Base-by-base conservation (phyloP, 2,113 vertebrate genomes). In the Dryoscopus gambensis region DNA sequence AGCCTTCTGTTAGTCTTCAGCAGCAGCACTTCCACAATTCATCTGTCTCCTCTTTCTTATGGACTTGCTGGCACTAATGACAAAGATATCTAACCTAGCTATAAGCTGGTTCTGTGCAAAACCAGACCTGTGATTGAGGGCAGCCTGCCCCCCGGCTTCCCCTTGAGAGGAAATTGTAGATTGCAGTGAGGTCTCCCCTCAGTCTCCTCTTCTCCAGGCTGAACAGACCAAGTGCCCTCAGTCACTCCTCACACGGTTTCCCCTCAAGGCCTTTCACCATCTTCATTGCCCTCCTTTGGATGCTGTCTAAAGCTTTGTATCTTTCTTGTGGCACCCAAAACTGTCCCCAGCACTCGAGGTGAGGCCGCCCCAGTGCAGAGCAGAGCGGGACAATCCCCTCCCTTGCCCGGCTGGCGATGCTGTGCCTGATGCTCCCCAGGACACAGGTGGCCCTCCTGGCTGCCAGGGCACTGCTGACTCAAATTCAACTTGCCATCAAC, bases 1-100 rank as follows among this genome's bases (percentile, higher is more conserved):
- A 47, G 57, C 59, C 60, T 89, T 53, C 60, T 46, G 21, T 88
- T 87, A 70, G 84, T 86, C 91, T 90, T 91, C 74, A 92, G 53
- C 81, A 91, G 76, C 73, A 91, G 79, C 57, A 35, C 50, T 89
- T 94, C 78, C 89, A 83, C 79, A 87, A 91, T 96, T 93, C 94
- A 69, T 89, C 57, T 90, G 50, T 86, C 78, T 85, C 35, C 24
- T 44, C 70, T 93, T 89, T 93, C 57, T 88, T 90, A 64, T 31
- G 18, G 62, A 84, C 44, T 92, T 93, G 64, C 87, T 18, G 33
- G 52, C 86, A 53, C 25, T 57, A 30, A 52, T 21, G 74, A 84
- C 90, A 86, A 91, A 96, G 94, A 91, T 17, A 20, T 74, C 70
- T 70, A 95, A 92, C 82, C 47, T 81, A 76, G 52, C 74, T 88